Conservation (phyloP, 2,113 vertebrate genomes). For the Lophura nycthemera region DNA sequence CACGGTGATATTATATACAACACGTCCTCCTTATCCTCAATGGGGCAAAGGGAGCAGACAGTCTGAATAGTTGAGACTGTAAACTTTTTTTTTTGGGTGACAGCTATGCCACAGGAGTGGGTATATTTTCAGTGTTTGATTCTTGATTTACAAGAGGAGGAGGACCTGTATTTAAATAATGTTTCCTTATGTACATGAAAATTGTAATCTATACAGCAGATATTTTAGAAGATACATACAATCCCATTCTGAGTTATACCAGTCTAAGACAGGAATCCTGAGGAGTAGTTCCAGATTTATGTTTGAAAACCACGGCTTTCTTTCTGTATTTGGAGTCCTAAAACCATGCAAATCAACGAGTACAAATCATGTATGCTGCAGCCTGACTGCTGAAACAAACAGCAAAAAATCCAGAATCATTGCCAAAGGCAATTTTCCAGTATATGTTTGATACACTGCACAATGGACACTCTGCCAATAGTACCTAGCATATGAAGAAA, state of each 20-base stretch:
- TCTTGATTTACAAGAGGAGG: background rate
- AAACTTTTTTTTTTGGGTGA: background rate
- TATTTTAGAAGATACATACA: background rate
- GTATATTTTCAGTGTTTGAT: background rate
- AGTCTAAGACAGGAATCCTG: background rate
- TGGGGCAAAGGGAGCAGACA: background rate
- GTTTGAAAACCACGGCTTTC: background rate
- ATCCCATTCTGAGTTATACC: background rate
- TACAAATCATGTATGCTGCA: background rate
- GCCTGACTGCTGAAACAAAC: background rate
- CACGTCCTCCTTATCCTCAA: background rate
- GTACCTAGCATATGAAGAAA: background rate
- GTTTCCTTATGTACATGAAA: background rate
- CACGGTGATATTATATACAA: background rate
- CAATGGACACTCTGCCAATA: background rate
- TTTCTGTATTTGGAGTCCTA: background rate
- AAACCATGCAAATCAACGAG: background rate
- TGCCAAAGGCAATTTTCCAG: constrained; percentile 15
- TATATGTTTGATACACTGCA: background rate
- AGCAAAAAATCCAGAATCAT: background rate
- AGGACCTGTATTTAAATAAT: background rate
- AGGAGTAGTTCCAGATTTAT: background rate
- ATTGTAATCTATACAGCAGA: background rate
- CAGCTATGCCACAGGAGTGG: background rate
- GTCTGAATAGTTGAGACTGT: accelerated